Evolutionary conservation across 2,113 vertebrate species (phyloP), one percentile per base, ranked within the genome.

Genomic region (Corythoichthys intestinalis): DNA sequence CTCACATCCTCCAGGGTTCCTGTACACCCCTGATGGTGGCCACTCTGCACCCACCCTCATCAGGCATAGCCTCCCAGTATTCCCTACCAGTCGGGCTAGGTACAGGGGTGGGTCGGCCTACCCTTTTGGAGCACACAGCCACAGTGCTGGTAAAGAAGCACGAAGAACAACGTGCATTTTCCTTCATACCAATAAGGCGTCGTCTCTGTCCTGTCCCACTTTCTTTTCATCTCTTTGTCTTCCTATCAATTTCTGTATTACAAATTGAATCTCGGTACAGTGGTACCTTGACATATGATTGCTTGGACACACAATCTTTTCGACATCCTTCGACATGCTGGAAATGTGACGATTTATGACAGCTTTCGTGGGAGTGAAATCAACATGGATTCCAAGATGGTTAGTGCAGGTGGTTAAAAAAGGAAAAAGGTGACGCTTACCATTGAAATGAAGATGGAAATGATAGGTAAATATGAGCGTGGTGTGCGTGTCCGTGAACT

Each of bases 1-100:
- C 73, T 79, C 75, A 83, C 91, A 14, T 92, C 83, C 94, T 95
- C 88, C 94, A 98, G 96, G 96, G 95, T 94, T 98, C 96, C 95
- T 98, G 96, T 90, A 98, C 96, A 86, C 96, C 96, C 92, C 94
- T 98, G 96, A 98, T 98, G 96, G 95, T 98, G 93, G 96, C 96
- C 94, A 98, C 96, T 90, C 95, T 98, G 90, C 96, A 98, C 93
- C 96, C 96, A 89, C 94, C 96, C 93, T 92, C 96, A 92, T 94
- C 95, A 92, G 95, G 95, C 92, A 92, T 98, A 93, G 94, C 94
- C 73, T 94, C 96, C 91, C 96, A 98, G 94, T 98, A 98, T 88
- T 95, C 96, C 88, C 94, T 98, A 78, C 95, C 96, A 91, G 94
- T 98, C 87, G 95, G 95, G 82, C 93, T 98, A 92, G 96, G 95